Percentiles rank a stretch among this genome's conserved stretches.
phyloP scores from a whole-genome alignment of 2,888 invertebrate genomes.

The Pyrrhosoma nymphula region DNA sequence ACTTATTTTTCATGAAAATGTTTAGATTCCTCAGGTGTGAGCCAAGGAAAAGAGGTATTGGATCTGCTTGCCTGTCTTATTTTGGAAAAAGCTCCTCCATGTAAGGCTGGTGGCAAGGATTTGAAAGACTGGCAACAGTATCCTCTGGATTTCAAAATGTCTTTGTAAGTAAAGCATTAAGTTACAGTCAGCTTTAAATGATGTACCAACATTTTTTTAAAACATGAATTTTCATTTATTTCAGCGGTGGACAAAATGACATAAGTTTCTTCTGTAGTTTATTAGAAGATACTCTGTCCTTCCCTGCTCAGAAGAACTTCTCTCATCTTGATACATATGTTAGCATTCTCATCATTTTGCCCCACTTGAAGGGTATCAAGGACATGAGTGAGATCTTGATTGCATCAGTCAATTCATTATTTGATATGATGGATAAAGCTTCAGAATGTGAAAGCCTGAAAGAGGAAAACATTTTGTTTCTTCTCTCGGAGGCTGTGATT shows the following conservation, averaged over 20 bases:
- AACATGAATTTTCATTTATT: background rate
- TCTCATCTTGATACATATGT: slow-evolving; percentile 77
- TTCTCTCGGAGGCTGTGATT: slow-evolving; percentile 81
- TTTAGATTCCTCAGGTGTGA: slow-evolving; percentile 71
- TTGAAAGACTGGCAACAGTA: slow-evolving; percentile 84
- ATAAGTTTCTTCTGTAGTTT: background rate
- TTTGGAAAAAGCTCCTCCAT: slow-evolving; percentile 83
- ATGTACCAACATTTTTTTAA: background rate
- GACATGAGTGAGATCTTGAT: slow-evolving; percentile 73
- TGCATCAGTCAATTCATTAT: background rate
- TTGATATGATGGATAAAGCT: background rate
- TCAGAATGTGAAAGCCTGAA: background rate
- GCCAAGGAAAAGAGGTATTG: slow-evolving; percentile 81
- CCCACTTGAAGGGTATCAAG: slow-evolving; percentile 79
- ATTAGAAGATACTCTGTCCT: slow-evolving; percentile 74
- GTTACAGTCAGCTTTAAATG: background rate
- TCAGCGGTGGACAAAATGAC: background rate
- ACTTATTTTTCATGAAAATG: background rate
- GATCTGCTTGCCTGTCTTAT: slow-evolving; percentile 84
- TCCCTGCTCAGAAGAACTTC: slow-evolving; percentile 77
- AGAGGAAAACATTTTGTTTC: slow-evolving; percentile 76
- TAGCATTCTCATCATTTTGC: slow-evolving; percentile 80
- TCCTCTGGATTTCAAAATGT: slow-evolving; percentile 81
- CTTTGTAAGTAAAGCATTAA: slow-evolving; percentile 70
- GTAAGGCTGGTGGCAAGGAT: slow-evolving; percentile 82